These are phyloP conservation scores for Gobiocypris rarus DNA, from an alignment of 2,113 vertebrate species.

Conservation along the genomic window DNA sequence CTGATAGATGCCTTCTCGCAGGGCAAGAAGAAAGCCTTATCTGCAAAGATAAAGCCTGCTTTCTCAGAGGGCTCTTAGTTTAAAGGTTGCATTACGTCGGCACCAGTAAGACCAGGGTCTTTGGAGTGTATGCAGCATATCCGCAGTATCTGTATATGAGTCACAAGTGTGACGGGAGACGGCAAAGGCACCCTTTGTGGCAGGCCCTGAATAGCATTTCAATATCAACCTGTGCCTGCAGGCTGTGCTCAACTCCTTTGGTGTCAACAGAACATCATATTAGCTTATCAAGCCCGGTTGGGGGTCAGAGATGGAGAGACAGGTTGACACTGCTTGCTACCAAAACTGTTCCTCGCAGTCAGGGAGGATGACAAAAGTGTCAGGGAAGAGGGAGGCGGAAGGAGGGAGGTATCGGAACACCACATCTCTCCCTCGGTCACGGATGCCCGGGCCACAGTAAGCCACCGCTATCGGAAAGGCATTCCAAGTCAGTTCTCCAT, in stretches of 20 bases:
- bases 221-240: slow-evolving; percentile 51
- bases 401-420: slow-evolving; percentile 45
- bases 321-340: slow-evolving; percentile 57
- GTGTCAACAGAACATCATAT: slow-evolving; percentile 50
- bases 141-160: slow-evolving; percentile 40
- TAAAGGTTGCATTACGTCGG: slow-evolving; percentile 49
- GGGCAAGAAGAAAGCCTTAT: slow-evolving; percentile 48
- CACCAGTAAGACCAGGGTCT: slow-evolving; percentile 34
- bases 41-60: slow-evolving; percentile 48
- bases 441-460: slow-evolving; percentile 38
- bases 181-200: slow-evolving; percentile 41
- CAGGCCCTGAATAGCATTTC: slow-evolving; percentile 50
- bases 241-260: slow-evolving; percentile 42
- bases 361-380: slow-evolving; percentile 43
- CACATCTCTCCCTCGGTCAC: slow-evolving; percentile 39
- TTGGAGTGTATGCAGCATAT: slow-evolving; percentile 44
- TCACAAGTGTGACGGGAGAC: slow-evolving; percentile 23
- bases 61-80: slow-evolving; percentile 47
- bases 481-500: slow-evolving; percentile 44
- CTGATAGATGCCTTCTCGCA: slow-evolving; percentile 47
- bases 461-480: slow-evolving; percentile 43
- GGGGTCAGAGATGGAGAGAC: slow-evolving; percentile 50
- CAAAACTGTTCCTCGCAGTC: slow-evolving; percentile 49
- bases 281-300: slow-evolving; percentile 46
- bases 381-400: slow-evolving; percentile 36